Conservation (phyloP, 2,888 invertebrate species). For the Scaptomyza reducta region DNA sequence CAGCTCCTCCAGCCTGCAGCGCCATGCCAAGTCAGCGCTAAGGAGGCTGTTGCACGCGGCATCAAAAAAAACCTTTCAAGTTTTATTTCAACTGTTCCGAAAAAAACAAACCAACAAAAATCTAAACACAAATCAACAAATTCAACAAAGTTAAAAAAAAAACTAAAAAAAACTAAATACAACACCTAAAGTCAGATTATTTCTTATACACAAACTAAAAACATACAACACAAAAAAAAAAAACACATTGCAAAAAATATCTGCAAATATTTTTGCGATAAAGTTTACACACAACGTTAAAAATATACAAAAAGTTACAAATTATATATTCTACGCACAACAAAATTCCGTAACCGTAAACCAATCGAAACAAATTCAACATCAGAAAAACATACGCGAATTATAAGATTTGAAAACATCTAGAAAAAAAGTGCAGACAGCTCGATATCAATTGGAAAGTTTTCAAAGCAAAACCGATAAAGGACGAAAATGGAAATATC, state of each 20-base stretch:
- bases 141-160: constrained; percentile 52
- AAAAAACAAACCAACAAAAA: constrained; percentile 16
- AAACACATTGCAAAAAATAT: constrained; percentile 42
- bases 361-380: constrained; percentile 14
- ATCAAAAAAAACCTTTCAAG: constrained; percentile 46
- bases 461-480: constrained; percentile 41
- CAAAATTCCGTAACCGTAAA: constrained; percentile 26
- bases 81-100: constrained; percentile 58
- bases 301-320: neutral
- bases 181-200: constrained; percentile 80
- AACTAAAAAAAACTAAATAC: constrained; percentile 33
- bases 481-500: constrained; percentile 35
- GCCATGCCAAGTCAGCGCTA: constrained; percentile 63
- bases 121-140: constrained; percentile 29
- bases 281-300: constrained; percentile 36
- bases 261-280: constrained; percentile 42
- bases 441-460: constrained; percentile 53
- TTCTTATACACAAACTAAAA: constrained; percentile 54
- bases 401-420: constrained; percentile 19
- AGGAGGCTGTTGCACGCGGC: constrained; percentile 65
- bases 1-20: constrained; percentile 55
- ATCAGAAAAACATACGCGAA: constrained; percentile 18
- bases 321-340: constrained; percentile 23
- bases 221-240: constrained; percentile 19
- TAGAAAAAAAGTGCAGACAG: constrained; percentile 44